phyloP scores from a whole-genome alignment of 92 coral and sea anemone genomes.

The Muricea muricata region DNA sequence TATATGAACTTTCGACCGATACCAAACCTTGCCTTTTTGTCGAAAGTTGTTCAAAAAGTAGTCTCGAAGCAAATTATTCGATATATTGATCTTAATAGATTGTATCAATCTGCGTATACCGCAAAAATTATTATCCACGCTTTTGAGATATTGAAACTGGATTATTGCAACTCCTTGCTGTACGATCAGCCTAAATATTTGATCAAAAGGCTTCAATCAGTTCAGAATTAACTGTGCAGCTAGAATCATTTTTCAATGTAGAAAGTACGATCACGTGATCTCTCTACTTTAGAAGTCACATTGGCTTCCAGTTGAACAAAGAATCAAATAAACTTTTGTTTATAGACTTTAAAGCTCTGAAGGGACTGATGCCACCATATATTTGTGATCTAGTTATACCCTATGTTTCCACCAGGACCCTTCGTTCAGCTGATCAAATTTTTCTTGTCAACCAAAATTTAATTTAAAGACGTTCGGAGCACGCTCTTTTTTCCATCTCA shows the following conservation, averaged over 20 bases:
- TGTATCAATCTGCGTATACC: conserved; percentile 9
- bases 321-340: conserved; percentile 8
- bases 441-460: background rate
- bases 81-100: background rate
- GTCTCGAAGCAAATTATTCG: background rate
- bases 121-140: too few species aligned
- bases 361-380: background rate
- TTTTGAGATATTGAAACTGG: conserved; percentile 3
- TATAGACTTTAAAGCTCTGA: conserved; percentile 1
- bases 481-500: background rate
- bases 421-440: background rate
- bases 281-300: background rate
- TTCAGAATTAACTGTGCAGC: conserved; percentile 19
- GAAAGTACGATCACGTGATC: background rate
- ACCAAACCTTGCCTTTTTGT: conserved; percentile 4
- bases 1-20: conserved; percentile 1
- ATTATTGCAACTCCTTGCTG: background rate
- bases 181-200: background rate
- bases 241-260: background rate
- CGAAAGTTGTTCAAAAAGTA: conserved; percentile 21
- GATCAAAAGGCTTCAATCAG: background rate
- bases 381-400: background rate
- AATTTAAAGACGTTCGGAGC: background rate
- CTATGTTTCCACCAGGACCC: background rate
- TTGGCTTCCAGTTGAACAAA: conserved; percentile 4